phyloP scores from a whole-genome alignment of 1,140 invertebrate species.

The Bemisia tabaci region DNA sequence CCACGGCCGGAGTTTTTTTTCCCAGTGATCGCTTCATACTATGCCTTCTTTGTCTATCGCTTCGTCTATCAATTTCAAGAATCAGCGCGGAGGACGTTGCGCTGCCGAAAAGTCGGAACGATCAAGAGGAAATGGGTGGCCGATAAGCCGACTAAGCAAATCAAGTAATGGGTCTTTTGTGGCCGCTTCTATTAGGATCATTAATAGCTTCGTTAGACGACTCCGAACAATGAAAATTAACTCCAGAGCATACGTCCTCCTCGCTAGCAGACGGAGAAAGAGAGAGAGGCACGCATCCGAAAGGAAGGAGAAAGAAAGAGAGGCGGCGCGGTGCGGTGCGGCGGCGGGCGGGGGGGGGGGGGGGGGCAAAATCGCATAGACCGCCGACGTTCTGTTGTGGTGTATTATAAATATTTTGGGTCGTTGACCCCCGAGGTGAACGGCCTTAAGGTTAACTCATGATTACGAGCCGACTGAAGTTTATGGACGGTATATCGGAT shows the following conservation, averaged over 20 bases:
- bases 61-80: too few relatives aligned
- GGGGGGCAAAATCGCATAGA: not conserved
- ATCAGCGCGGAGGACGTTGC: too few relatives aligned
- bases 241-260: not conserved
- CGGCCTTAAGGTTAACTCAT: not conserved
- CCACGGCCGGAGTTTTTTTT: too few relatives aligned
- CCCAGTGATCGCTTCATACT: too few relatives aligned
- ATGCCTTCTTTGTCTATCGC: too few relatives aligned
- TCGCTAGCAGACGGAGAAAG: not conserved
- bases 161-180: not conserved
- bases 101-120: too few relatives aligned
- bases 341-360: too few relatives aligned
- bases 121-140: too few relatives aligned
- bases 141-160: too few relatives aligned
- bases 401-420: not conserved
- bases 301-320: not conserved
- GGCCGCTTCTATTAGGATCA: not conserved
- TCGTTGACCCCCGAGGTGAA: not conserved
- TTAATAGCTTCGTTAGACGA: not conserved
- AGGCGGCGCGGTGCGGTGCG: not conserved
- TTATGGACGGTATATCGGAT: not conserved
- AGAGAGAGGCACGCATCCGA: too few relatives aligned
- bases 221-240: not conserved
- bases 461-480: not conserved
- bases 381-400: not conserved